phyloP scores from a whole-genome alignment of 2,113 vertebrate species.

The Laterallus jamaicensis region DNA sequence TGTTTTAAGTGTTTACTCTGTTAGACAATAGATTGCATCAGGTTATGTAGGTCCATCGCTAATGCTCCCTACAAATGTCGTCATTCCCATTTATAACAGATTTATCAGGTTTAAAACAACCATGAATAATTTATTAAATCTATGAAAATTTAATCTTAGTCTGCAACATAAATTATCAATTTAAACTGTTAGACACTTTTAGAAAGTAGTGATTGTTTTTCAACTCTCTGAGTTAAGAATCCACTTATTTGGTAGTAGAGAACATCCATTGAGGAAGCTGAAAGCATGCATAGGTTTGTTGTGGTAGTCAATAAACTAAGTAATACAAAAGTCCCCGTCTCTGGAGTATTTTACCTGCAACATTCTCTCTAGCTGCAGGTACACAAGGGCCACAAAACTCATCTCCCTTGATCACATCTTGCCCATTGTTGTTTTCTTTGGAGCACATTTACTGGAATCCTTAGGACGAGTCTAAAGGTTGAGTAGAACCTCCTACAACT shows the following conservation, averaged over 20 bases:
- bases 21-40: not conserved
- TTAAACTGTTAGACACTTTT: not conserved
- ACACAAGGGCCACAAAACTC: not conserved
- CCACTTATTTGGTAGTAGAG: not conserved
- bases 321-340: not conserved
- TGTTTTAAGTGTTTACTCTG: not conserved
- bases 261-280: not conserved
- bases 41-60: not conserved
- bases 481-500: not conserved
- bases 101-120: not conserved
- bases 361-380: not conserved
- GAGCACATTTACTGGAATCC: not conserved
- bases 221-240: not conserved
- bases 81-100: not conserved
- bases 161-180: not conserved
- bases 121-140: not conserved
- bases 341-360: not conserved
- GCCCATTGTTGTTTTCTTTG: not conserved
- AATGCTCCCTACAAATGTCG: not conserved
- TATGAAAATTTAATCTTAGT: not conserved
- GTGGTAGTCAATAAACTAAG: not conserved
- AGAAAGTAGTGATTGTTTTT: not conserved
- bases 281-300: not conserved
- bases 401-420: not conserved
- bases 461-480: not conserved